Percentiles rank a stretch among this genome's conserved stretches.
phyloP scores from a whole-genome alignment of 2,797 vertebrate species.

The Perodicticus potto region DNA sequence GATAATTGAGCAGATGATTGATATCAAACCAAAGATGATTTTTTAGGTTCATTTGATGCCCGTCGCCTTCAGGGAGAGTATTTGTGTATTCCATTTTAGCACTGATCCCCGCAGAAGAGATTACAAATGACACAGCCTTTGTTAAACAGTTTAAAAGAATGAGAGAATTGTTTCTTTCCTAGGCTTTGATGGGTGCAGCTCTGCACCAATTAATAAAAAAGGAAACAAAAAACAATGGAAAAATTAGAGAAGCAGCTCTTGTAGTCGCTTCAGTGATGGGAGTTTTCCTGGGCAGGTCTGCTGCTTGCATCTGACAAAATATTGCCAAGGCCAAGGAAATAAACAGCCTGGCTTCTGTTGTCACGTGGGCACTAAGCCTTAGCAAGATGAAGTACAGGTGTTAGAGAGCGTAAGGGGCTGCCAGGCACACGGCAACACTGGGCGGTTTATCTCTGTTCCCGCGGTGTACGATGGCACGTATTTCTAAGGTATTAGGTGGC shows the following conservation, averaged over 20 bases:
- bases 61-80: conserved; percentile 42
- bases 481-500: not conserved
- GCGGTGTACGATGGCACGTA: accelerated
- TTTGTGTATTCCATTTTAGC: conserved; percentile 48
- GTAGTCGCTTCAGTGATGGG: not conserved
- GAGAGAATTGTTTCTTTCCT: conserved; percentile 15
- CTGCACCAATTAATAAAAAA: not conserved
- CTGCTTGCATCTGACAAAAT: not conserved
- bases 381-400: not conserved
- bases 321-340: not conserved
- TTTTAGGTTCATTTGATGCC: conserved; percentile 70
- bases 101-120: not conserved
- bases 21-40: conserved; percentile 57
- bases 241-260: conserved; percentile 20
- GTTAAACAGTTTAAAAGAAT: conserved; percentile 55
- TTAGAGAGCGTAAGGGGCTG: not conserved
- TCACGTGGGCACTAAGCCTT: not conserved
- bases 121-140: conserved; percentile 55
- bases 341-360: not conserved
- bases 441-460: not conserved
- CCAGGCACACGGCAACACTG: not conserved
- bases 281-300: not conserved
- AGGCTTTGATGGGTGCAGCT: conserved; percentile 37
- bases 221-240: not conserved
- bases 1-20: conserved; percentile 72